These are phyloP conservation scores for Cynocephalus volans DNA, from an alignment of 2,113 vertebrate genomes.

Conservation along the genomic window DNA sequence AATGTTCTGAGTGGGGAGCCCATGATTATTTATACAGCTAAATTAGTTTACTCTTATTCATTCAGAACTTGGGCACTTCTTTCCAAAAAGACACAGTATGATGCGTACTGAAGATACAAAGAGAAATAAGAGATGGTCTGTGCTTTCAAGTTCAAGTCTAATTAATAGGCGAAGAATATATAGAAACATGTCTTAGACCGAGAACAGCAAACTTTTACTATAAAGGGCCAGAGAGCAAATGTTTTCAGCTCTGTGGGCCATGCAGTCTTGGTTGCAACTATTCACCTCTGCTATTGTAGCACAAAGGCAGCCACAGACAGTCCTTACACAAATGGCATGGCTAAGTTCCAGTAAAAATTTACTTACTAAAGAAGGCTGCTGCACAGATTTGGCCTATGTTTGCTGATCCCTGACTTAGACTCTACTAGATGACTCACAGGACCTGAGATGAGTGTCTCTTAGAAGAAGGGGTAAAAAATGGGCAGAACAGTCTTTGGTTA, in stretches of 20 bases:
- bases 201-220: not conserved
- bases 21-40: not conserved
- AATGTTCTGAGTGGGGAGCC: not conserved
- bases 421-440: not conserved
- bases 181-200: conserved; percentile 9
- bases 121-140: not conserved
- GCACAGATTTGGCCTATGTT: not conserved
- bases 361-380: conserved; percentile 11
- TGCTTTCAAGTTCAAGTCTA: not conserved
- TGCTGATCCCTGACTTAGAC: not conserved
- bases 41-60: not conserved
- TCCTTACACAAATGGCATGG: not conserved
- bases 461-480: not conserved
- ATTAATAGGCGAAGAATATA: not conserved
- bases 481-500: not conserved
- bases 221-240: not conserved
- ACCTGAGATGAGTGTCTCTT: not conserved
- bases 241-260: not conserved
- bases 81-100: not conserved
- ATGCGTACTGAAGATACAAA: not conserved
- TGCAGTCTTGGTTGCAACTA: not conserved
- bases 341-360: not conserved
- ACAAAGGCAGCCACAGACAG: not conserved
- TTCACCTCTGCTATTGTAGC: not conserved
- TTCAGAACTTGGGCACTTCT: not conserved